Evolutionary conservation across 1,140 invertebrate genomes (phyloP), one percentile per base, ranked within the genome.

Genomic region (Diabrotica undecimpunctata): DNA sequence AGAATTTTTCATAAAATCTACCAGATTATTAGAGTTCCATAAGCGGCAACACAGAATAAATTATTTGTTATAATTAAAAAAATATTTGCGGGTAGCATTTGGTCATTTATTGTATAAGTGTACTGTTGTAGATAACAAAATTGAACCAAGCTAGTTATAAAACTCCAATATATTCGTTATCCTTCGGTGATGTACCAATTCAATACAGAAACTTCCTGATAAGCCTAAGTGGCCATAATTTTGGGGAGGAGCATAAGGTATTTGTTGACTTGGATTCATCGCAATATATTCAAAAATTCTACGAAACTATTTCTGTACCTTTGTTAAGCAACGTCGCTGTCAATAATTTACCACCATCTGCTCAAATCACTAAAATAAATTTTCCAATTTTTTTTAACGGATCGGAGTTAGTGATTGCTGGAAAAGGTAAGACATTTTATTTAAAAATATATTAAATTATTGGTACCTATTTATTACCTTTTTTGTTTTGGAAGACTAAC

Each of bases 241-340:
- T 81, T 10, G 89, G 87, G 2, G 86, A 88, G 73, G 84, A 86
- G 63, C 79, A 87, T n/a, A 85, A 86, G 72, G 90, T 91, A 60
- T 90, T 90, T 74, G 87, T 88, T 77, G 87, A 83, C 46, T 79
- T 85, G 0, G 88, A 90, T 77, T 85, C 88, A 5, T 81, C 83
- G 53, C 76, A 88, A 38, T 88, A 90, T 75, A 79, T 90, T 8
- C 81, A 83, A 38, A 83, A 86, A 72, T 90, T 90, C 77, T 91
- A 89, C 78, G 79, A 83, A 46, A 83, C 89, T 78, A 83, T 91
- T 54, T 83, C 88, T 4, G 87, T 86, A 0, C 88, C 88, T 5
- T 72, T 90, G 0, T 78, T 90, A 12, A 78, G 84, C 2, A 83
- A 90, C 70, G 83, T 90, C 12, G 82, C 82, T 3, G 88, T 90